These are phyloP conservation scores for Noturus placidus DNA, from an alignment of 2,113 vertebrate genomes.

Conservation along the genomic window DNA sequence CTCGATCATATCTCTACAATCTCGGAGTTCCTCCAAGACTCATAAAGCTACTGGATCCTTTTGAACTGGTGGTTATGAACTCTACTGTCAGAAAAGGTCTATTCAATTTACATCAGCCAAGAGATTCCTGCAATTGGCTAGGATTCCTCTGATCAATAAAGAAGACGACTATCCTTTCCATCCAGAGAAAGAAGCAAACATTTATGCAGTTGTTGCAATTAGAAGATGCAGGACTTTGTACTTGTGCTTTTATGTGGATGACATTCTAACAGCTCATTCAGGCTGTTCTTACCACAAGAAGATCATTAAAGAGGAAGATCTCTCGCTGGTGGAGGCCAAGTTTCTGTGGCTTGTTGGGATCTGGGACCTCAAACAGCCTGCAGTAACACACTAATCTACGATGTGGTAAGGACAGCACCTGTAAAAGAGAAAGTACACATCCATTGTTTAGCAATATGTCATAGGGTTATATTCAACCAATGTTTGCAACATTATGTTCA, in stretches of 20 bases:
- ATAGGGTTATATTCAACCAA: not conserved
- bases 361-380: slow-evolving; percentile 94
- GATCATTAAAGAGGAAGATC: slow-evolving; percentile 98
- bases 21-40: not conserved
- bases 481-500: not conserved
- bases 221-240: not conserved
- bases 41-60: not conserved
- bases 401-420: slow-evolving; percentile 94
- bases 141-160: not conserved
- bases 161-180: not conserved
- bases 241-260: not conserved
- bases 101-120: not conserved
- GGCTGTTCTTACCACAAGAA: slow-evolving; percentile 84
- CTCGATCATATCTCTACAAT: not conserved
- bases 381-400: slow-evolving; percentile 97
- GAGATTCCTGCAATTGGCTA: not conserved
- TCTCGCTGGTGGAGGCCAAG: slow-evolving; percentile 93
- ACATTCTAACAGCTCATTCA: not conserved
- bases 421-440: slow-evolving; percentile 31
- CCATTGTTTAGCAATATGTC: not conserved
- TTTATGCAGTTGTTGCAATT: not conserved
- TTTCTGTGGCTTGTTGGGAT: slow-evolving; percentile 96
- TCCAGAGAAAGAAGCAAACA: not conserved
- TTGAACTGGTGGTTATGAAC: not conserved
- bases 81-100: not conserved